Evolutionary conservation across 1,140 invertebrate species (phyloP).

Genomic region (Pachypsylla venusta): DNA sequence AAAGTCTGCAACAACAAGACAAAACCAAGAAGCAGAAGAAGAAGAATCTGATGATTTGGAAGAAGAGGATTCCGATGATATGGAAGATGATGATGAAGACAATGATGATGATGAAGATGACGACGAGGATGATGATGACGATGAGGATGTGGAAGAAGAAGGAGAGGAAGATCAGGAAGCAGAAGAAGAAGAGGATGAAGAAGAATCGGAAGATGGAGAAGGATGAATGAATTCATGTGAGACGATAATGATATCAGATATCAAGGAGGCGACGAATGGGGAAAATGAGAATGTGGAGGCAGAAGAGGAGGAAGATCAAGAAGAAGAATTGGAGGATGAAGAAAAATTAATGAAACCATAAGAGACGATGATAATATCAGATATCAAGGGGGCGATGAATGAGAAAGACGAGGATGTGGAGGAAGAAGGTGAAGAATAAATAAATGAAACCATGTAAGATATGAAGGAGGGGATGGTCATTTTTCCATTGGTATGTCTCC

Average conservation of each 20-base stretch:
- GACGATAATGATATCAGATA: not conserved
- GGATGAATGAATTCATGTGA: not conserved
- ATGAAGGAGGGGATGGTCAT: too few species aligned
- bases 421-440: not conserved
- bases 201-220: not conserved
- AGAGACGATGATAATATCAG: not conserved
- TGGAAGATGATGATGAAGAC: not conserved
- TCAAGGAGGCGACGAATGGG: too few species aligned
- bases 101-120: conserved; percentile 6
- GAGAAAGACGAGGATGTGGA: not conserved
- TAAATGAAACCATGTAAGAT: not conserved
- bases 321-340: not conserved
- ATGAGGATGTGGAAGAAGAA: not conserved
- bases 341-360: not conserved
- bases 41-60: not conserved
- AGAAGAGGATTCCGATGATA: not conserved
- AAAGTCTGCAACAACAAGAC: not conserved
- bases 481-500: too few species aligned
- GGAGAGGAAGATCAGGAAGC: not conserved
- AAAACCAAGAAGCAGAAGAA: not conserved
- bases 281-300: not conserved
- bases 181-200: not conserved
- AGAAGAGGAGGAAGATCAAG: not conserved
- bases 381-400: too few species aligned
- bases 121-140: not conserved